Percentiles rank a stretch among this genome's conserved stretches.
Conservation (phyloP, 2,888 invertebrate genomes). For the Harpalus rubripes region DNA sequence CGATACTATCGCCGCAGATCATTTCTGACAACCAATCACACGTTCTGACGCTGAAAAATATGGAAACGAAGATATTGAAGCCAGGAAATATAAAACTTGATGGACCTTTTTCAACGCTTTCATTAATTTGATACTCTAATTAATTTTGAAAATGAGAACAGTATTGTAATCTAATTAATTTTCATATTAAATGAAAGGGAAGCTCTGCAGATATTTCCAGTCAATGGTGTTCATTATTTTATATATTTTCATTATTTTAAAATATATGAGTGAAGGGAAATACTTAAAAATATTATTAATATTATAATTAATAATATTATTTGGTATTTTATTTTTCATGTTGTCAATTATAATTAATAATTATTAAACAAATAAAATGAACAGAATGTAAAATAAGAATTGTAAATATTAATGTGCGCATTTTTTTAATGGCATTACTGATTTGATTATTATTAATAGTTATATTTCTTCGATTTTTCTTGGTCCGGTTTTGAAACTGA, state of each 20-base stretch:
- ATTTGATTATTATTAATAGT: too few relatives aligned
- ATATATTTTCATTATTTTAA: background rate
- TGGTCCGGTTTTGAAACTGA: too few relatives aligned
- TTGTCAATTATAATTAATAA: too few relatives aligned
- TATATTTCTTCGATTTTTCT: too few relatives aligned
- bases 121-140: background rate
- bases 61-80: background rate
- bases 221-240: background rate
- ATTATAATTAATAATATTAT: background rate
- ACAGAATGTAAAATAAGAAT: too few relatives aligned
- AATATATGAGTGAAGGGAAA: background rate
- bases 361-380: too few relatives aligned
- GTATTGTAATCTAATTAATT: background rate
- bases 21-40: constrained; percentile 49
- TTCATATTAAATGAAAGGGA: background rate
- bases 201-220: background rate
- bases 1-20: constrained; percentile 30
- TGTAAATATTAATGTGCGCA: too few relatives aligned
- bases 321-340: too few relatives aligned
- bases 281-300: background rate
- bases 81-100: constrained; percentile 6
- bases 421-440: too few relatives aligned
- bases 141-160: background rate
- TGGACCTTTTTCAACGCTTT: background rate
- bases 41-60: constrained; percentile 11